phyloP scores from a whole-genome alignment of 1,140 invertebrate genomes.

The Pentalonia nigronervosa region DNA sequence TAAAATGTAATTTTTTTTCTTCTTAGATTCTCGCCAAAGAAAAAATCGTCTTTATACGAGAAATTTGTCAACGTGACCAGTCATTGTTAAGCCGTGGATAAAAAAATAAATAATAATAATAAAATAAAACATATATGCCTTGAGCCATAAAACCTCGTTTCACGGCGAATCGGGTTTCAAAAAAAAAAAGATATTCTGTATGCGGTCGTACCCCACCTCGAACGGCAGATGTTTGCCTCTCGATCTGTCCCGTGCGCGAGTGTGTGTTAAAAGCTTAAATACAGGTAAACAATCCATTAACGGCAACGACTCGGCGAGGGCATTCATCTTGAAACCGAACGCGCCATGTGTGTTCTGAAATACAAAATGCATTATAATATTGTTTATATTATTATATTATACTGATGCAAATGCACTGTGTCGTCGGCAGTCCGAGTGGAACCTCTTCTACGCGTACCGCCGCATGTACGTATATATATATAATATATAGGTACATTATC shows the following conservation, averaged over 20 bases:
- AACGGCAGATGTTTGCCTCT: slow-evolving; percentile 55
- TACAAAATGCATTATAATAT: slow-evolving; percentile 25
- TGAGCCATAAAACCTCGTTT: slow-evolving; percentile 26
- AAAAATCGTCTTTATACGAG: background rate
- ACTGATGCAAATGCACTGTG: background rate
- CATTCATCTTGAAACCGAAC: slow-evolving; percentile 26
- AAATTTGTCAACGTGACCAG: slow-evolving; percentile 11
- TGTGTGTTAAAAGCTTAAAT: slow-evolving; percentile 46
- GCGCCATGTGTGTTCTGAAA: background rate
- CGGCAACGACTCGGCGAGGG: background rate
- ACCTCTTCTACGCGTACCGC: background rate
- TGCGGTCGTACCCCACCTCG: background rate
- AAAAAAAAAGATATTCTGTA: background rate
- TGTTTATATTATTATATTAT: slow-evolving; percentile 11
- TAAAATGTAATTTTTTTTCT: background rate
- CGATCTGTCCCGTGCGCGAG: background rate
- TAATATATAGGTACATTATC: background rate
- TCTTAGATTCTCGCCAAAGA: background rate
- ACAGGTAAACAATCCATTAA: slow-evolving; percentile 56
- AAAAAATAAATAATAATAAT: background rate
- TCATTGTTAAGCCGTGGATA: background rate
- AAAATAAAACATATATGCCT: background rate
- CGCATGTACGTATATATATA: no score
- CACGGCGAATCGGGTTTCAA: slow-evolving; percentile 46
- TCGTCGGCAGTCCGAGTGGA: background rate